Evolutionary conservation across 2,888 invertebrate species (phyloP).

Genomic region (Thalpophila matura): DNA sequence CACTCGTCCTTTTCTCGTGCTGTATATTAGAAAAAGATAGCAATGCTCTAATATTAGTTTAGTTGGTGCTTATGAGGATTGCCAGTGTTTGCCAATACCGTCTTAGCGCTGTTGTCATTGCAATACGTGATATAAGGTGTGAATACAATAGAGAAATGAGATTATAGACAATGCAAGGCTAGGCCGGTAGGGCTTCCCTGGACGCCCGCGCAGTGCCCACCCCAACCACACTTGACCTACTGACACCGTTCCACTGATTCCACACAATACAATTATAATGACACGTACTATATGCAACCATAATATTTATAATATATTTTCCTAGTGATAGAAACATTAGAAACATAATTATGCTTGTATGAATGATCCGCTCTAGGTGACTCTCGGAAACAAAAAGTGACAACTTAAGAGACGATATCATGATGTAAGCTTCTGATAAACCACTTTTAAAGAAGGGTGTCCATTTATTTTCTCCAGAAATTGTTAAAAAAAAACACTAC

Average conservation of each 20-base stretch:
- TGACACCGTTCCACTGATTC: conserved; percentile 66
- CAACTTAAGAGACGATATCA: not conserved
- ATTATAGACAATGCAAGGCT: conserved; percentile 80
- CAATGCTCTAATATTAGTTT: too few relatives aligned
- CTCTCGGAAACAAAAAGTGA: not conserved
- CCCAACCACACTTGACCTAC: conserved; percentile 78
- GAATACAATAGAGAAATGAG: conserved; percentile 75
- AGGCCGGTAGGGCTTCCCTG: conserved; percentile 77
- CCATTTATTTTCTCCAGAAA: too few relatives aligned
- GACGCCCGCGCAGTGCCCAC: conserved; percentile 51
- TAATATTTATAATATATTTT: conserved; percentile 16
- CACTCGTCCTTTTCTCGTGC: too few relatives aligned
- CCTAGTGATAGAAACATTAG: conserved; percentile 13
- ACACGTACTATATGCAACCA: conserved; percentile 12
- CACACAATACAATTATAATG: conserved; percentile 53
- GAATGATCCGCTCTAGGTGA: conserved; percentile 14
- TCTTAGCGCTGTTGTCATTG: conserved; percentile 20
- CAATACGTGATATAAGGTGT: conserved; percentile 56
- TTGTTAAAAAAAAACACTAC: too few relatives aligned
- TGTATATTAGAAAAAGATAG: too few relatives aligned
- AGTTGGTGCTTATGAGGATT: too few relatives aligned
- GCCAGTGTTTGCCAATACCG: conserved; percentile 12
- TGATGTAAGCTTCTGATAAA: not conserved
- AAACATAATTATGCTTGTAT: conserved; percentile 29
- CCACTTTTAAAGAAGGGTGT: too few relatives aligned